Percentiles rank a stretch among this genome's conserved stretches.
Conservation (phyloP, 2,113 vertebrate species). For the Phoxinus phoxinus region DNA sequence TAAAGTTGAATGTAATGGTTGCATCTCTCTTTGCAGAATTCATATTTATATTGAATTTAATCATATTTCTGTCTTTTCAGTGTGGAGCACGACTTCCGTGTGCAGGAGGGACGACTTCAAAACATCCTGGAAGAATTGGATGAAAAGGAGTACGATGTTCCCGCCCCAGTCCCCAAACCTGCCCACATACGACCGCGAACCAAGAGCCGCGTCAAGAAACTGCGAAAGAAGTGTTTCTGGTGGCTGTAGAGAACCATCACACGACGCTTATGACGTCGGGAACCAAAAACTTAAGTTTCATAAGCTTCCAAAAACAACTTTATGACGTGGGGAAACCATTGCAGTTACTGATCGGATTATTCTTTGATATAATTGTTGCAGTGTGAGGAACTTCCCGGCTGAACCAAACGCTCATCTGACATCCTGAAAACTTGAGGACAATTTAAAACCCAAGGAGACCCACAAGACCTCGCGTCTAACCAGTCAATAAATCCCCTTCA, state of each 20-base stretch:
- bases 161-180: constrained; percentile 61
- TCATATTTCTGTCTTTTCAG: constrained; percentile 66
- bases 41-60: neutral
- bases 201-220: constrained; percentile 88
- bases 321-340: too few species aligned
- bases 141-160: constrained; percentile 73
- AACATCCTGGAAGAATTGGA: constrained; percentile 85
- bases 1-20: neutral
- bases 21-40: neutral
- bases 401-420: constrained; percentile 21
- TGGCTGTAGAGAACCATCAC: constrained; percentile 77
- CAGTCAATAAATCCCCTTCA: constrained; percentile 53
- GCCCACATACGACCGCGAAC: constrained; percentile 60
- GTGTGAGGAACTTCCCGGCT: neutral
- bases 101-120: constrained; percentile 91
- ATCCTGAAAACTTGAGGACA: constrained; percentile 18
- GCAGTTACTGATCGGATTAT: neutral
- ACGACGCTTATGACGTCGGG: neutral
- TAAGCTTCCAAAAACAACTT: neutral
- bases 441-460: constrained; percentile 22
- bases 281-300: neutral
- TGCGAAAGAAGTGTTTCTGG: constrained; percentile 97
- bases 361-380: neutral
- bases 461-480: constrained; percentile 13
- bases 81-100: constrained; percentile 95